Percentiles rank a stretch among this genome's conserved stretches.
phyloP scores from a whole-genome alignment of 2,797 vertebrate species.

The Morelia viridis region DNA sequence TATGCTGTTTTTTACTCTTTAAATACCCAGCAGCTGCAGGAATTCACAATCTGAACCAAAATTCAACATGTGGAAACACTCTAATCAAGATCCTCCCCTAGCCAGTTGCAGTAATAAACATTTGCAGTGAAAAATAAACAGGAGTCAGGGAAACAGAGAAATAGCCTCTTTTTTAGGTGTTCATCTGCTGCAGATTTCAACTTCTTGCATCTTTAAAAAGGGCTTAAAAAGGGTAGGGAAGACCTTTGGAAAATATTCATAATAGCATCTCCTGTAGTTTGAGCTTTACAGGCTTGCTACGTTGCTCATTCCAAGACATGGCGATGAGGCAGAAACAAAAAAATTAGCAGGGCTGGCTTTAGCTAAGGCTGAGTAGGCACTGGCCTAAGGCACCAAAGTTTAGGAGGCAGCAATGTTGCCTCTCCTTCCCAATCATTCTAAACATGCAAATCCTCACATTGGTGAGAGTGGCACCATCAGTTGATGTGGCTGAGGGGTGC shows the following conservation, averaged over 20 bases:
- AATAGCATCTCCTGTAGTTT: neutral
- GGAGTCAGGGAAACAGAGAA: neutral
- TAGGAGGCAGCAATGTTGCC: neutral
- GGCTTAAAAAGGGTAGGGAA: neutral
- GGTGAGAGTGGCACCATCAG: neutral
- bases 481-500: neutral
- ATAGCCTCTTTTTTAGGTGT: neutral
- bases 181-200: neutral
- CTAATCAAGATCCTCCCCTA: neutral
- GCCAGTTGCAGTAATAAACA: neutral
- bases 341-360: neutral
- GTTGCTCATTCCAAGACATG: neutral
- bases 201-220: neutral
- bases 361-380: neutral
- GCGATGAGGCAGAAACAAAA: neutral
- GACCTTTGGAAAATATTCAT: neutral
- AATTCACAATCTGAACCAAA: neutral
- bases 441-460: neutral
- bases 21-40: neutral
- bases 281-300: neutral
- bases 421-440: neutral
- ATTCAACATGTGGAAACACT: neutral
- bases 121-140: neutral
- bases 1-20: neutral
- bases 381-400: neutral